These are phyloP conservation scores for Parotocinclus haroldoi DNA, from an alignment of 2,797 vertebrate species.

Conservation along the genomic window DNA sequence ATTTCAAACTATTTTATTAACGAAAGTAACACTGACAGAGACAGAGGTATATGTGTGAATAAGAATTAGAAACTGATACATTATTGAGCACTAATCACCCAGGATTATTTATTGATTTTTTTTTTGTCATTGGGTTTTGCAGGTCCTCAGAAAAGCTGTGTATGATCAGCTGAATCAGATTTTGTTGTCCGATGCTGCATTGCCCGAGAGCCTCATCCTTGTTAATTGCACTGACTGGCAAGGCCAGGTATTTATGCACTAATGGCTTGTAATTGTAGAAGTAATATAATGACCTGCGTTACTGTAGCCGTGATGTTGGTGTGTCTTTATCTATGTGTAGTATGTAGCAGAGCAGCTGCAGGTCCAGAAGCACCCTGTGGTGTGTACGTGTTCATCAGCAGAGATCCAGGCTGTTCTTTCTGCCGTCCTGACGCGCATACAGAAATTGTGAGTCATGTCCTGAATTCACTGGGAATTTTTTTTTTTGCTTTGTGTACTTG, in stretches of 20 bases:
- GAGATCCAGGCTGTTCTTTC: slow-evolving; percentile 94
- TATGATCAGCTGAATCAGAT: slow-evolving; percentile 97
- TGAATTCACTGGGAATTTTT: no score
- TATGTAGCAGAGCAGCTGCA: slow-evolving; percentile 90
- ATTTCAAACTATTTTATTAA: no score
- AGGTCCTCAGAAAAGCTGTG: slow-evolving; percentile 88
- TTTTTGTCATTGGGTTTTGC: slow-evolving; percentile 12
- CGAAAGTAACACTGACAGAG: no score
- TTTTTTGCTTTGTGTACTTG: background rate
- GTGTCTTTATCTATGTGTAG: slow-evolving; percentile 61
- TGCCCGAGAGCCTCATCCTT: slow-evolving; percentile 91
- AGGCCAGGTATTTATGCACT: slow-evolving; percentile 79
- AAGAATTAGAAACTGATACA: slow-evolving; percentile 12
- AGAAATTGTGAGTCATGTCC: slow-evolving; percentile 86
- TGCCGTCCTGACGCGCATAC: slow-evolving; percentile 89
- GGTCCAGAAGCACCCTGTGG: slow-evolving; percentile 86
- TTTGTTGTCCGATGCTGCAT: slow-evolving; percentile 83
- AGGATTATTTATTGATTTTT: slow-evolving; percentile 13
- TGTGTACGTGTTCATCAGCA: slow-evolving; percentile 87
- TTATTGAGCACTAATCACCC: no score
- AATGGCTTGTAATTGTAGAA: background rate
- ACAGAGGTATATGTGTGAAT: no score
- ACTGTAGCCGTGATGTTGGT: background rate
- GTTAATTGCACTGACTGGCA: slow-evolving; percentile 92
- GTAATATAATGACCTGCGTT: no score